Percentiles rank a stretch among this genome's conserved stretches.
Conservation (phyloP, 1,140 invertebrate species). For the Aphelinus atriplicis region DNA sequence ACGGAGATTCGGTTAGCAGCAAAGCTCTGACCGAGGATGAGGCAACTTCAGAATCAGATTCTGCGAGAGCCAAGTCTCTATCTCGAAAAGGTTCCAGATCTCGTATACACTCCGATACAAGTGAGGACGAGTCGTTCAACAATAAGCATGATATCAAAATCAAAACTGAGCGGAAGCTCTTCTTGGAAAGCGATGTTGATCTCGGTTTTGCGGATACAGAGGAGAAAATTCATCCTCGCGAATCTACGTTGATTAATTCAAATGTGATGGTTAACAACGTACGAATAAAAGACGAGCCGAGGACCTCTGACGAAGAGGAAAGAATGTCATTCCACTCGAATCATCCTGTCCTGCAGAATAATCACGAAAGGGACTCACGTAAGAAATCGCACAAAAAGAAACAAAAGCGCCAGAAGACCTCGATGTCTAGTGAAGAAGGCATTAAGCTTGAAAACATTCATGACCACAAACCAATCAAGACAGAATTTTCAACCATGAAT, state of each 20-base stretch:
- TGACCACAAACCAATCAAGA: constrained; percentile 52
- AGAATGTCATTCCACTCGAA: constrained; percentile 53
- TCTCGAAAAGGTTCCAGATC: constrained; percentile 65
- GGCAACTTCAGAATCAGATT: constrained; percentile 62
- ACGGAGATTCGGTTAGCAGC: constrained; percentile 81
- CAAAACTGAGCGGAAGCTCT: constrained; percentile 58
- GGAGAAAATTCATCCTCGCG: constrained; percentile 61
- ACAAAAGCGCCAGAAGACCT: constrained; percentile 79
- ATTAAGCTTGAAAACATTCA: constrained; percentile 51
- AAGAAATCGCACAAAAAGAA: constrained; percentile 85
- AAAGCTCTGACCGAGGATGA: constrained; percentile 65
- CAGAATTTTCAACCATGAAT: constrained; percentile 40
- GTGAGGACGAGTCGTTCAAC: constrained; percentile 67
- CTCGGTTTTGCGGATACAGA: constrained; percentile 66
- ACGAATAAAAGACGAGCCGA: constrained; percentile 60
- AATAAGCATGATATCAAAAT: constrained; percentile 57
- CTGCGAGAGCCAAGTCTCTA: constrained; percentile 62
- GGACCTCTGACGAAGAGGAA: constrained; percentile 63
- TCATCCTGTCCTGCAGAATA: constrained; percentile 55
- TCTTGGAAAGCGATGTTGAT: constrained; percentile 69
- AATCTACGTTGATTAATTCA: constrained; percentile 44
- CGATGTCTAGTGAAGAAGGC: constrained; percentile 71
- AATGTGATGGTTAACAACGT: constrained; percentile 54
- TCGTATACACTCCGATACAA: constrained; percentile 71
- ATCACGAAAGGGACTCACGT: constrained; percentile 64